Conservation (phyloP, 2,888 invertebrate species). For the Stenoptilia bipunctidactyla region DNA sequence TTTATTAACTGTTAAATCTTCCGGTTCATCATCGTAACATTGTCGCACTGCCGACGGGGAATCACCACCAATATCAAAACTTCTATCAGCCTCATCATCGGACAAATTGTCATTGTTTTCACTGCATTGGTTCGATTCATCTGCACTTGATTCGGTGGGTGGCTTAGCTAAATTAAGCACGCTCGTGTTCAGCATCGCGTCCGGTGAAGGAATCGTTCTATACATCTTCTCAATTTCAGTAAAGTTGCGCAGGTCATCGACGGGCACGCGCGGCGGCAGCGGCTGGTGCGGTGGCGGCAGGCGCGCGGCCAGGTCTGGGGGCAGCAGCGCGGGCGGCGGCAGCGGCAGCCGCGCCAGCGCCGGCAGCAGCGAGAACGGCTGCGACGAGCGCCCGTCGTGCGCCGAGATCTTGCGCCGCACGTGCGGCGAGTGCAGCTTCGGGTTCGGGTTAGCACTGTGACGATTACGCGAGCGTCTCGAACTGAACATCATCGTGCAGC, state of each 20-base stretch:
- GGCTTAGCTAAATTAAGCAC: constrained; percentile 47
- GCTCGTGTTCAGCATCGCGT: constrained; percentile 34
- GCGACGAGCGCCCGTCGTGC: constrained; percentile 89
- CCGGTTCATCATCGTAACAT: constrained; percentile 72
- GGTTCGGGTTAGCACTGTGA: constrained; percentile 97
- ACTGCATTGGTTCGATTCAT: constrained; percentile 47
- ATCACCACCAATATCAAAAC: constrained; percentile 27
- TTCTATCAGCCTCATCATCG: constrained; percentile 42
- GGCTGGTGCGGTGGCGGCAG: constrained; percentile 49
- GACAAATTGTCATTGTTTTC: constrained; percentile 48
- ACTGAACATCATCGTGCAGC: constrained; percentile 98
- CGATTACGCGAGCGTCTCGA: constrained; percentile 94
- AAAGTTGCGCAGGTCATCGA: constrained; percentile 61
- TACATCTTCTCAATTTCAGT: constrained; percentile 69
- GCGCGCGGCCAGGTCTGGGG: constrained; percentile 68
- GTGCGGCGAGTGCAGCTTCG: constrained; percentile 96
- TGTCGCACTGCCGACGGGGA: constrained; percentile 40
- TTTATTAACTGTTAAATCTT: constrained; percentile 77
- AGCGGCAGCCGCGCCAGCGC: constrained; percentile 80
- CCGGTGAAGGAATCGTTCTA: constrained; percentile 49
- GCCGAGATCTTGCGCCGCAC: constrained; percentile 92
- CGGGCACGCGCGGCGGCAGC: constrained; percentile 67
- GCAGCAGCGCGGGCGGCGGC: constrained; percentile 75
- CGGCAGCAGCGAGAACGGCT: constrained; percentile 82
- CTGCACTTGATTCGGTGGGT: constrained; percentile 29